Conservation (phyloP, 2,888 invertebrate species). For the Eupithecia insigniata region DNA sequence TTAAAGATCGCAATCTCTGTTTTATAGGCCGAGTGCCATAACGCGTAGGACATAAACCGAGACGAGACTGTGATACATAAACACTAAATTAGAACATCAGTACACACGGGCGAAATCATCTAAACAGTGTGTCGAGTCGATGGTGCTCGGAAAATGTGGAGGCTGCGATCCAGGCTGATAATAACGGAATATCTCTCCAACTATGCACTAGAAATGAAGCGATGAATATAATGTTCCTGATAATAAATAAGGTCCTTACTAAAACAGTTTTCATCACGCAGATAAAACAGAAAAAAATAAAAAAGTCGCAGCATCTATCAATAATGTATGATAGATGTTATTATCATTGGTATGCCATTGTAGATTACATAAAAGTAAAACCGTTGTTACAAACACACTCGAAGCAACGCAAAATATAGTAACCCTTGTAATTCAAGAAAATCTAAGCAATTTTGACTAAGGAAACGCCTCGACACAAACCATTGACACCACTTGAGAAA, state of each 20-base stretch:
- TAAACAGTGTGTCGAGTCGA: constrained; percentile 39
- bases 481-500: constrained; percentile 26
- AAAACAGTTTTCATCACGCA: background rate
- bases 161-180: constrained; percentile 15
- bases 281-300: background rate
- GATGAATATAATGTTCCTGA: background rate
- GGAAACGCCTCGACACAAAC: background rate
- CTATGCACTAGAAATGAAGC: background rate
- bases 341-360: background rate
- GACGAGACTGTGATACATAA: constrained; percentile 62
- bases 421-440: background rate
- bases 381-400: background rate
- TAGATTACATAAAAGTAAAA: background rate
- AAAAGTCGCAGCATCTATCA: background rate
- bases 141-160: constrained; percentile 33
- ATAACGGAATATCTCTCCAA: constrained; percentile 5
- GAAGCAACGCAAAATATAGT: background rate
- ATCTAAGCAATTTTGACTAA: background rate
- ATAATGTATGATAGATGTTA: background rate
- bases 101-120: constrained; percentile 40
- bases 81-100: constrained; percentile 47
- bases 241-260: background rate
- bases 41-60: constrained; percentile 58
- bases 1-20: constrained; percentile 61
- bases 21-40: constrained; percentile 63